Percentiles rank a stretch among this genome's conserved stretches.
phyloP scores from a whole-genome alignment of 2,888 invertebrate species.

The Teinopalpus imperialis region DNA sequence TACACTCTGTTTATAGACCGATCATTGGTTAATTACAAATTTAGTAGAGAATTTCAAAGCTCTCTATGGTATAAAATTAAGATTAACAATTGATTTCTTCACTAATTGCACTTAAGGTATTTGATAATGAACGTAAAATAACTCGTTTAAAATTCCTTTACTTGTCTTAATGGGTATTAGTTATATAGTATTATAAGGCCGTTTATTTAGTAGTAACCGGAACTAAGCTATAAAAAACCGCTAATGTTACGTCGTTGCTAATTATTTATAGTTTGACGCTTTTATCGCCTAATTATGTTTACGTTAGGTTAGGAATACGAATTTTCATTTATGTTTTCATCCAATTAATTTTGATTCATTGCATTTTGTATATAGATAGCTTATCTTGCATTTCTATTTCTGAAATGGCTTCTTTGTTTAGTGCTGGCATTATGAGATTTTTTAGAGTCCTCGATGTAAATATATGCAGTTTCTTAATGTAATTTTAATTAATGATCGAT shows the following conservation, averaged over 20 bases:
- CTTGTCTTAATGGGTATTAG: not conserved
- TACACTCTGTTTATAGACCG: conserved; percentile 7
- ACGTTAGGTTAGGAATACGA: not conserved
- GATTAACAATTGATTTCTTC: conserved; percentile 7
- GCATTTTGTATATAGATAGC: conserved; percentile 1
- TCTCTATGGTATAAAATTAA: not conserved
- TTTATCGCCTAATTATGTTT: conserved; percentile 19
- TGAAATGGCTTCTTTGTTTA: conserved; percentile 8
- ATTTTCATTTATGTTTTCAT: conserved; percentile 18
- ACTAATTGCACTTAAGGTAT: conserved; percentile 12
- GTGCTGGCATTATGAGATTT: too few species aligned
- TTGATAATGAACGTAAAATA: conserved; percentile 7
- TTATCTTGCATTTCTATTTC: conserved; percentile 11
- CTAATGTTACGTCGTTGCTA: conserved; percentile 15
- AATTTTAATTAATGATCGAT: too few species aligned
- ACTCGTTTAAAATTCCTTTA: not conserved
- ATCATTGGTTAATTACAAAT: not conserved
- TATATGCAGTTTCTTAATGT: too few species aligned
- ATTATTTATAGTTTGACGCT: conserved; percentile 21
- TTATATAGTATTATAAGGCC: conserved; percentile 1
- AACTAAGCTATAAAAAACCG: conserved; percentile 14
- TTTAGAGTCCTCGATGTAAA: too few species aligned
- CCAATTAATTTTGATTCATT: conserved; percentile 23
- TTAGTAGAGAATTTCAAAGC: not conserved
- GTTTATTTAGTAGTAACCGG: conserved; percentile 19